Evolutionary conservation across 37 sponge, comb jelly and placozoan genomes (phyloP).

Genomic region (Trichoplax adhaerens): DNA sequence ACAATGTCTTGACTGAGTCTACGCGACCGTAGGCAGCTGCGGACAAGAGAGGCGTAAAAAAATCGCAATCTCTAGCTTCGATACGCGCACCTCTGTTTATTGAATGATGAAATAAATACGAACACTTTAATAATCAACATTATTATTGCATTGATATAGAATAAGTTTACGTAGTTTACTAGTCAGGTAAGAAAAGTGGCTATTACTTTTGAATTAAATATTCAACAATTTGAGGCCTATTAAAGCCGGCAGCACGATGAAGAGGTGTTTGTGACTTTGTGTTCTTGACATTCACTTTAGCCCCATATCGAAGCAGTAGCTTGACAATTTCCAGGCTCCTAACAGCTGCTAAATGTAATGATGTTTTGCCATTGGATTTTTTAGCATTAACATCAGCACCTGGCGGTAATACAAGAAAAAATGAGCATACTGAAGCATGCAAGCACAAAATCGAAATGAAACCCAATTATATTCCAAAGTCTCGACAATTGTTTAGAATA

Average conservation of each 20-base stretch:
- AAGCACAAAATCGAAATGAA: too few relatives aligned
- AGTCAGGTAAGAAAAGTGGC: background rate
- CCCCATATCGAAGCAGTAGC: slow-evolving; percentile 24
- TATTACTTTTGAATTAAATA: slow-evolving; percentile 60
- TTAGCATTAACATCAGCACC: slow-evolving; percentile 6
- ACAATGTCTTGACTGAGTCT: slow-evolving; percentile 7
- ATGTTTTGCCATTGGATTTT: slow-evolving; percentile 27
- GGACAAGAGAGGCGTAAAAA: slow-evolving; percentile 27
- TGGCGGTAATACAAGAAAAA: background rate
- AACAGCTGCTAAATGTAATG: slow-evolving; percentile 73
- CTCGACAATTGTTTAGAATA: background rate
- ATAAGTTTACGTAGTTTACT: background rate
- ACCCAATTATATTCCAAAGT: too few relatives aligned
- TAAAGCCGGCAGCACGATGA: slow-evolving; percentile 58
- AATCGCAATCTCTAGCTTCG: slow-evolving; percentile 13
- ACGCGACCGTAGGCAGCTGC: slow-evolving; percentile 28
- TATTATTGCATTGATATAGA: background rate
- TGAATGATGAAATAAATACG: background rate
- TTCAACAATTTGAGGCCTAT: slow-evolving; percentile 51
- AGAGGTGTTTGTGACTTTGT: slow-evolving; percentile 41
- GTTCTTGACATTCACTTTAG: slow-evolving; percentile 20
- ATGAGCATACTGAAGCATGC: background rate
- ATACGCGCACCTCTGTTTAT: slow-evolving; percentile 18
- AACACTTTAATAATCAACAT: background rate
- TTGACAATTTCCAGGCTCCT: slow-evolving; percentile 44